These are phyloP conservation scores for Coluber constrictor DNA, from an alignment of 2,797 vertebrate genomes.

Conservation along the genomic window DNA sequence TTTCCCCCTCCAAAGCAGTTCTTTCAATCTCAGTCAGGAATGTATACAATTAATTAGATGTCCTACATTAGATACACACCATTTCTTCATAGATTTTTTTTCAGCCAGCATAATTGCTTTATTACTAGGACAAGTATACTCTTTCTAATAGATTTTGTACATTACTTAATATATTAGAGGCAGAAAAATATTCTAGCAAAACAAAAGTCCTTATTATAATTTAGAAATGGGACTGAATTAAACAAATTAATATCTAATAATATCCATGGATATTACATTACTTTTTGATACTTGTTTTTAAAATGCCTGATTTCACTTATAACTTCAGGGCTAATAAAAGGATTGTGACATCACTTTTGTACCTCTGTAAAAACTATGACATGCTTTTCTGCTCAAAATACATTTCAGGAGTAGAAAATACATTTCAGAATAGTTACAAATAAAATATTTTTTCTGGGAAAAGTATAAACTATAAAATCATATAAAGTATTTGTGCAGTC, in stretches of 20 bases:
- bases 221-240: not conserved
- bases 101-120: slow-evolving; percentile 52
- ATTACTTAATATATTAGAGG: slow-evolving; percentile 27
- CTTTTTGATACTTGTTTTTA: not conserved
- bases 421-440: not conserved
- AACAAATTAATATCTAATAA: not conserved
- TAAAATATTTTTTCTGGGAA: not conserved
- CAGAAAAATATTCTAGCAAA: not conserved
- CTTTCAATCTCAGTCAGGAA: slow-evolving; percentile 46
- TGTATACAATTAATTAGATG: slow-evolving; percentile 54
- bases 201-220: not conserved
- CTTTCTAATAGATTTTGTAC: slow-evolving; percentile 29
- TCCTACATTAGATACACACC: slow-evolving; percentile 46
- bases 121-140: slow-evolving; percentile 46
- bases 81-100: slow-evolving; percentile 60
- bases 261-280: not conserved
- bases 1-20: slow-evolving; percentile 9
- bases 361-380: not conserved
- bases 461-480: not conserved
- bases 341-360: not conserved
- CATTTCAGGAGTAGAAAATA: not conserved
- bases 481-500: not conserved
- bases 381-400: not conserved
- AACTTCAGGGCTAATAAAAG: not conserved
- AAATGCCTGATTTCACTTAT: not conserved